These are phyloP conservation scores for Megaceryle torquata DNA, from an alignment of 2,113 vertebrate species.

Conservation along the genomic window DNA sequence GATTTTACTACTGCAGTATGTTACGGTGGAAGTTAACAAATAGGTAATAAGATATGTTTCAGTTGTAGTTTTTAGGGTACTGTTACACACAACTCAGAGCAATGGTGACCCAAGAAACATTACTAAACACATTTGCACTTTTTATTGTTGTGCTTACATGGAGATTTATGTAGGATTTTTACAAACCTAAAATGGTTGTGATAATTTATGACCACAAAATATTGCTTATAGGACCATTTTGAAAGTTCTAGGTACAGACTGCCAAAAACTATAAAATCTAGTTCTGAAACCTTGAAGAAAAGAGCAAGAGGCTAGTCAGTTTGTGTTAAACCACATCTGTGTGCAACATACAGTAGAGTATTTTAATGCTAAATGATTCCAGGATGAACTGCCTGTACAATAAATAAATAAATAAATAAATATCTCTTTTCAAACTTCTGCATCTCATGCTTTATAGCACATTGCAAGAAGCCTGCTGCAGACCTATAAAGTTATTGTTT, in stretches of 20 bases:
- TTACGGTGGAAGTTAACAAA: constrained; percentile 51
- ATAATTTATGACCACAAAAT: constrained; percentile 61
- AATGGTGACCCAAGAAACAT: constrained; percentile 46
- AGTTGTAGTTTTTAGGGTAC: constrained; percentile 45
- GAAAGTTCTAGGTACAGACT: constrained; percentile 32
- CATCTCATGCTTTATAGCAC: neutral
- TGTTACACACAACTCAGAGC: constrained; percentile 26
- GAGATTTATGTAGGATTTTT: constrained; percentile 60
- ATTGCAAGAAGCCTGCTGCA: neutral
- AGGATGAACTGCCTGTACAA: constrained; percentile 27
- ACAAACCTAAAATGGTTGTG: constrained; percentile 46
- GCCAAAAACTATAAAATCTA: constrained; percentile 60
- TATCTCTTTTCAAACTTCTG: neutral
- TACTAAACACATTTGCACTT: constrained; percentile 61
- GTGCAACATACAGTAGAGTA: constrained; percentile 9
- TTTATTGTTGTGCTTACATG: constrained; percentile 55
- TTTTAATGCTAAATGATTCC: constrained; percentile 29
- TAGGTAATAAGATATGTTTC: constrained; percentile 56
- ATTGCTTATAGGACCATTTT: constrained; percentile 61
- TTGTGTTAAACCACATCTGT: constrained; percentile 53
- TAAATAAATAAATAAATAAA: neutral
- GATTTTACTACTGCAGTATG: constrained; percentile 49
- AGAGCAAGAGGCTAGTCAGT: constrained; percentile 13
- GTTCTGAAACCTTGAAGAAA: constrained; percentile 51
- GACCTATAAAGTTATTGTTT: neutral